Evolutionary conservation across 2,113 vertebrate species (phyloP).

Genomic region (Vireo altiloquus): DNA sequence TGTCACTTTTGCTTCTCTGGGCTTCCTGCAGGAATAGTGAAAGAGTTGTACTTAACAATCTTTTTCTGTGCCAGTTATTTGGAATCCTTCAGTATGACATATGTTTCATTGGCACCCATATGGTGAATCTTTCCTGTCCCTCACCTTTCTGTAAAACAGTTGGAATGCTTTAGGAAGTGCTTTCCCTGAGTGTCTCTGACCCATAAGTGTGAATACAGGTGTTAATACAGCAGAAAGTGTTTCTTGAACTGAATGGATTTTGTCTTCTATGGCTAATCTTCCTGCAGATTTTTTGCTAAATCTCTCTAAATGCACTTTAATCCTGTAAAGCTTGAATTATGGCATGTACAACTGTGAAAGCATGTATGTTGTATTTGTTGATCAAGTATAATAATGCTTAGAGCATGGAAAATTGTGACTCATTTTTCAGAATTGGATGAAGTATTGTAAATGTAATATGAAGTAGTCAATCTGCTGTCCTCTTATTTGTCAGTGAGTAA

Average conservation of each 20-base stretch:
- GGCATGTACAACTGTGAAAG: neutral
- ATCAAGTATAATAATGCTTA: neutral
- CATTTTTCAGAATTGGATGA: neutral
- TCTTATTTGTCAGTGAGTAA: neutral
- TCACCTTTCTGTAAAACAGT: neutral
- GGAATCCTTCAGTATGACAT: neutral
- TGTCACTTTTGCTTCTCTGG: neutral
- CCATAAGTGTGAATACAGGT: neutral
- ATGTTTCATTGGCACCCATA: neutral
- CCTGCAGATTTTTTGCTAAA: slow-evolving; percentile 1
- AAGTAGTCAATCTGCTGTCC: neutral
- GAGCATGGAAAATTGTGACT: neutral
- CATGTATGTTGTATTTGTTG: neutral
- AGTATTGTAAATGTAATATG: neutral
- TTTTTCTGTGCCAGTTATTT: neutral
- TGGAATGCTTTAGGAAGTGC: neutral
- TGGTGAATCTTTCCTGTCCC: neutral
- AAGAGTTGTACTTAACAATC: neutral
- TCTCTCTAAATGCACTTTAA: neutral
- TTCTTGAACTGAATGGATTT: neutral
- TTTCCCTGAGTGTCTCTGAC: neutral
- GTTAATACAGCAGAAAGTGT: neutral
- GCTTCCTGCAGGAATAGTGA: neutral
- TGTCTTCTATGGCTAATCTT: neutral
- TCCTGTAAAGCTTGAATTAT: neutral